phyloP scores from a whole-genome alignment of 1,140 invertebrate species.

The Aculops lycopersici region DNA sequence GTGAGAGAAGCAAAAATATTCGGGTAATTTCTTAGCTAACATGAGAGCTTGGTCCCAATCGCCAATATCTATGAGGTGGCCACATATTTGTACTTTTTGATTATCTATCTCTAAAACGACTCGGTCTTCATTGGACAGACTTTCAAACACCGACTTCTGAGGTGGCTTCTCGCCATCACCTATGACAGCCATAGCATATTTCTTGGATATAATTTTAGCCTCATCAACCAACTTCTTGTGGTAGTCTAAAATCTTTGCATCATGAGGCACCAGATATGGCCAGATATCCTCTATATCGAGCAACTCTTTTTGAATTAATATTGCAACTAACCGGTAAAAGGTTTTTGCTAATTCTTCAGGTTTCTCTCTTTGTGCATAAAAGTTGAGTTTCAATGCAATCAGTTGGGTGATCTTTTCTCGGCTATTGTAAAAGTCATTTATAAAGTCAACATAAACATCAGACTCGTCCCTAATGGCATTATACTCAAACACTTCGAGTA shows the following conservation, averaged over 20 bases:
- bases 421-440: conserved; percentile 43
- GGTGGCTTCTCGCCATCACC: conserved; percentile 33
- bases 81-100: conserved; percentile 69
- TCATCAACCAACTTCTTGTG: conserved; percentile 46
- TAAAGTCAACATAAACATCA: conserved; percentile 42
- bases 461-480: too few relatives aligned
- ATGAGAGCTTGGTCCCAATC: conserved; percentile 53
- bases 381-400: conserved; percentile 68
- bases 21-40: conserved; percentile 44
- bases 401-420: conserved; percentile 56
- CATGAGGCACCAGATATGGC: conserved; percentile 56
- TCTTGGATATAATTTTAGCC: conserved; percentile 53
- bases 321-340: conserved; percentile 53
- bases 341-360: conserved; percentile 31
- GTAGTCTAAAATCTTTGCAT: conserved; percentile 40
- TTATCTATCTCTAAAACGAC: conserved; percentile 22
- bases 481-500: conserved; percentile 81
- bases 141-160: conserved; percentile 28
- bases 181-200: conserved; percentile 39
- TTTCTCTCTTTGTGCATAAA: conserved; percentile 18
- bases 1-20: conserved; percentile 39
- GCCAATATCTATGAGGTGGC: conserved; percentile 52
- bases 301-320: conserved; percentile 53
- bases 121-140: conserved; percentile 14
- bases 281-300: conserved; percentile 61